These are phyloP conservation scores for Limnothrissa miodon DNA, from an alignment of 2,113 vertebrate genomes.

Conservation along the genomic window DNA sequence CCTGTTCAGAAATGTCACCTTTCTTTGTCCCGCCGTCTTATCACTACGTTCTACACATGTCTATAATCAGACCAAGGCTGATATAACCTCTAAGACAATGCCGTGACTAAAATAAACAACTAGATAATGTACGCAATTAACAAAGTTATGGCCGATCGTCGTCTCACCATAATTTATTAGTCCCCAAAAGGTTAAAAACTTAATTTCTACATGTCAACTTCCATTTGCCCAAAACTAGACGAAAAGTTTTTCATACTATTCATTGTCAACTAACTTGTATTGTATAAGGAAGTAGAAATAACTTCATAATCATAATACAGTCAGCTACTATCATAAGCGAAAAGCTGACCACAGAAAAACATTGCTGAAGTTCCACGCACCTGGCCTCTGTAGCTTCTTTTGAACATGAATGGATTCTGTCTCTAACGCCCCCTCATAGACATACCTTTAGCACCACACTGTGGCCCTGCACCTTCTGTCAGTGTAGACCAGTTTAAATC, in stretches of 20 bases:
- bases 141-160: too few species aligned
- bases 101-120: neutral
- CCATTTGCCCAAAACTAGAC: too few species aligned
- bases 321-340: neutral
- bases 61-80: neutral
- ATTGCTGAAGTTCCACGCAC: neutral
- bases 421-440: neutral
- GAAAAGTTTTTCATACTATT: too few species aligned
- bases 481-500: neutral
- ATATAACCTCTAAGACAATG: neutral
- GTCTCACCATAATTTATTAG: too few species aligned
- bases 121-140: too few species aligned
- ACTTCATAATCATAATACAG: neutral
- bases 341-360: neutral
- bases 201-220: too few species aligned
- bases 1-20: conserved; percentile 25
- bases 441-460: neutral
- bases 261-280: too few species aligned
- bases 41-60: neutral
- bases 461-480: too few species aligned
- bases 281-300: neutral
- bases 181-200: too few species aligned
- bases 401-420: neutral
- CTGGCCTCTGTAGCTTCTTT: neutral
- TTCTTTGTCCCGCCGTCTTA: neutral